Conservation (phyloP, 2,888 invertebrate genomes). For the Zygothrica quintamaculata region DNA sequence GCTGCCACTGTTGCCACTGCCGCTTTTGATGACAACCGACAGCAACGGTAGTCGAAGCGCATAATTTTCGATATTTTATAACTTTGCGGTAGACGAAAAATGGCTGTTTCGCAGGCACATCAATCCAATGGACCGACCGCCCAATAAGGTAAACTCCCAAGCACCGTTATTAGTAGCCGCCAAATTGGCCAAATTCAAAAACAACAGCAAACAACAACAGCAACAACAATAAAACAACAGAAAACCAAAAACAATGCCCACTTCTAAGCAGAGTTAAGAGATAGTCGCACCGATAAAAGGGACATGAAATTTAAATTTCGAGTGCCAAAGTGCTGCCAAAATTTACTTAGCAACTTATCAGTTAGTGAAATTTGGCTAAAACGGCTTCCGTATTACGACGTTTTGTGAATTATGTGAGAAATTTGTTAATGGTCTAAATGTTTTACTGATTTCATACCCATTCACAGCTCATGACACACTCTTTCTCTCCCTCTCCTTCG, state of each 20-base stretch:
- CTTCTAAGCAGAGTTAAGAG: slow-evolving; percentile 53
- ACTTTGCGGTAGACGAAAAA: slow-evolving; percentile 58
- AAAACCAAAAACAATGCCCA: slow-evolving; percentile 44
- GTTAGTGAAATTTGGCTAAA: slow-evolving; percentile 67
- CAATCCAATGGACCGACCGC: slow-evolving; percentile 63
- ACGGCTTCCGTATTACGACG: slow-evolving; percentile 80
- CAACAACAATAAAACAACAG: slow-evolving; percentile 5
- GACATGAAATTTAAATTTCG: slow-evolving; percentile 82
- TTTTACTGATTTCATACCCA: slow-evolving; percentile 46
- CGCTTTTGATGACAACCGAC: slow-evolving; percentile 72
- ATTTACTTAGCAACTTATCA: slow-evolving; percentile 66
- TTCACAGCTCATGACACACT: too few species aligned
- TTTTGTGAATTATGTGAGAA: slow-evolving; percentile 78
- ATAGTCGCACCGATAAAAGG: slow-evolving; percentile 81
- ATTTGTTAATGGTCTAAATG: slow-evolving; percentile 69
- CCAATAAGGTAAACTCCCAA: slow-evolving; percentile 68
- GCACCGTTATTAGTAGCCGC: slow-evolving; percentile 70
- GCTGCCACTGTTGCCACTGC: too few species aligned
- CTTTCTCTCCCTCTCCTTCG: too few species aligned
- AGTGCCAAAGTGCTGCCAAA: slow-evolving; percentile 64
- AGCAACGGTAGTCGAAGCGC: slow-evolving; percentile 68
- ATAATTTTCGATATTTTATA: slow-evolving; percentile 78
- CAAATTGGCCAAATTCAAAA: slow-evolving; percentile 61
- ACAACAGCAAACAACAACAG: slow-evolving; percentile 15
- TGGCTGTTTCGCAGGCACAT: slow-evolving; percentile 60